Percentiles rank a stretch among this genome's conserved stretches.
Conservation (phyloP, 2,888 invertebrate species). For the Chirona hameri region DNA sequence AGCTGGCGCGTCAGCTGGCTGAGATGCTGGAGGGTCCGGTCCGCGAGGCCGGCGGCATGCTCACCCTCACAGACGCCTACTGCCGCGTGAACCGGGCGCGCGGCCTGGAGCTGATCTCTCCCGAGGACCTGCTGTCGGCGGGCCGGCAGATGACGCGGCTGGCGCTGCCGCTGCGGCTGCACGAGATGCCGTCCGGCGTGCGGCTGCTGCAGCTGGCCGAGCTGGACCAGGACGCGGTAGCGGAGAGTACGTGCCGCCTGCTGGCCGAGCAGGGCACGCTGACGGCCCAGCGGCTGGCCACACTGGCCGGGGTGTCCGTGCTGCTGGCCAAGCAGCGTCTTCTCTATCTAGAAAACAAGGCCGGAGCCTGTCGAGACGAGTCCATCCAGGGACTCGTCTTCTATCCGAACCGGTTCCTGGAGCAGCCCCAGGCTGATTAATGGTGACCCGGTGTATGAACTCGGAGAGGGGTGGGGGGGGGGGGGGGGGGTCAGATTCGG, state of each 20-base stretch:
- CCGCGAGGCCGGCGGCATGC: constrained; percentile 89
- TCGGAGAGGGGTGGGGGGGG: too few species aligned
- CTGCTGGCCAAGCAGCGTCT: constrained; percentile 86
- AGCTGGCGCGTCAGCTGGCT: constrained; percentile 79
- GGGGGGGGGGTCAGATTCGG: too few species aligned
- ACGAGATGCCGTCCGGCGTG: constrained; percentile 90
- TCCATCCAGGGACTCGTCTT: constrained; percentile 91
- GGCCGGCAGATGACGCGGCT: constrained; percentile 65
- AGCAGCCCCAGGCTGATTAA: background rate
- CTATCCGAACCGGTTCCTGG: constrained; percentile 77
- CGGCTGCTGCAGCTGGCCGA: constrained; percentile 82
- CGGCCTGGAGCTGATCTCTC: constrained; percentile 91
- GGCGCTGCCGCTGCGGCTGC: constrained; percentile 68
- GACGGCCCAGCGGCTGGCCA: constrained; percentile 83
- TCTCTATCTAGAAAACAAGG: constrained; percentile 77
- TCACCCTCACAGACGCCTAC: constrained; percentile 94
- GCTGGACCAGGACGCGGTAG: constrained; percentile 50
- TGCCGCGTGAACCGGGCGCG: constrained; percentile 95
- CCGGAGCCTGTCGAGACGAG: constrained; percentile 88
- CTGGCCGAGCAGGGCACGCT: constrained; percentile 49
- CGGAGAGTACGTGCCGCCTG: constrained; percentile 45
- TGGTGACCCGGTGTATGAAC: background rate
- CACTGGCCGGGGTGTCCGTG: constrained; percentile 75
- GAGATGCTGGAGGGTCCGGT: constrained; percentile 50
- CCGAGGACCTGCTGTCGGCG: constrained; percentile 92